Evolutionary conservation across 2,797 vertebrate genomes (phyloP).

Genomic region (Leptoclinus maculatus): DNA sequence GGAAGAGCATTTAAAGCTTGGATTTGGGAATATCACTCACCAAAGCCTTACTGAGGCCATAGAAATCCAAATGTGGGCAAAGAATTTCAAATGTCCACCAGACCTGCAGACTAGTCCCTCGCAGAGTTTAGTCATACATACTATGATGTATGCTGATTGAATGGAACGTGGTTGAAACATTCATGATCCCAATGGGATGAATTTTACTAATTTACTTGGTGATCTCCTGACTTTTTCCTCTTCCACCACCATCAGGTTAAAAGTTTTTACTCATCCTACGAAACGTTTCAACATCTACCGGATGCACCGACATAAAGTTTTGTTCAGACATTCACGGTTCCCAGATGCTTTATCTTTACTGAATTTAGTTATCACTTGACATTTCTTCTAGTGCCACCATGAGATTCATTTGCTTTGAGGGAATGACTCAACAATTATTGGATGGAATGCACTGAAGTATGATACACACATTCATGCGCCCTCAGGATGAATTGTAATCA

Average conservation of each 20-base stretch:
- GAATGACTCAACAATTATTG: neutral
- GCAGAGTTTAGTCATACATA: neutral
- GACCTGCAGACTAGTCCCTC: neutral
- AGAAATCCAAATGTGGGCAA: constrained; percentile 4
- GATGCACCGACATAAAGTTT: neutral
- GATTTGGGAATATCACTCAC: neutral
- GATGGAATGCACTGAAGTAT: neutral
- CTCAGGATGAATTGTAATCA: neutral
- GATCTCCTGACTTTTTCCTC: neutral
- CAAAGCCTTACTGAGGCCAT: neutral
- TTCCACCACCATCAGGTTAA: neutral
- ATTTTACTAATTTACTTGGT: neutral
- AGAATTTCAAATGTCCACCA: neutral
- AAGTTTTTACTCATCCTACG: no score
- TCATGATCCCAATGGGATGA: neutral
- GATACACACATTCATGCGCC: neutral
- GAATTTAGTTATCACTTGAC: neutral
- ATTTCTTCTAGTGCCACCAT: neutral
- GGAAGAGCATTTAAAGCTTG: neutral
- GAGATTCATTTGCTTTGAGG: neutral
- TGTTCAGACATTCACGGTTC: neutral
- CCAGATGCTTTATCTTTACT: neutral
- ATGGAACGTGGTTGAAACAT: neutral
- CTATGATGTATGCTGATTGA: neutral
- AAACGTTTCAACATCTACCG: neutral